Evolutionary conservation across 2,797 vertebrate species (phyloP).

Genomic region (Alfaro cultratus): DNA sequence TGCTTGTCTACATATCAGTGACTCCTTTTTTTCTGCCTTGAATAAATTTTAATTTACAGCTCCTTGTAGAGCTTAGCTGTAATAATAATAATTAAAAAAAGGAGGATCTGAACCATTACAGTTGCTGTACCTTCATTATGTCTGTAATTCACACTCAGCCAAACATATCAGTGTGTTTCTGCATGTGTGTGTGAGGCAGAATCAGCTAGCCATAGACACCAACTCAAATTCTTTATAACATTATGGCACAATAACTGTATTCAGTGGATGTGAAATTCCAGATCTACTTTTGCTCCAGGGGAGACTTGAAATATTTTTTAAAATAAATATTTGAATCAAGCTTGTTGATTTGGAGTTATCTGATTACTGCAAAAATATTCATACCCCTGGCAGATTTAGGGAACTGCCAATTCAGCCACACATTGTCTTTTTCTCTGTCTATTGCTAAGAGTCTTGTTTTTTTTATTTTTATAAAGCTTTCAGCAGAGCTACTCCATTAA

Average conservation of each 20-base stretch:
- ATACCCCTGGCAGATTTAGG: not conserved
- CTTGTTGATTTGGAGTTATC: not conserved
- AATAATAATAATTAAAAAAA: too few relatives aligned
- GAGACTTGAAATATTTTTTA: not conserved
- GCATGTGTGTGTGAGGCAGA: not conserved
- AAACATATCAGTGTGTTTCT: not conserved
- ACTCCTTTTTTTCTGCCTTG: not conserved
- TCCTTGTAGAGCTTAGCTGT: not conserved
- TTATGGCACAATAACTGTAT: not conserved
- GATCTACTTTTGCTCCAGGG: not conserved
- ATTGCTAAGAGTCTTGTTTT: too few relatives aligned
- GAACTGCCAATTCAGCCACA: too few relatives aligned
- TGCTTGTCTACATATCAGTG: not conserved
- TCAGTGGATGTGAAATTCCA: not conserved
- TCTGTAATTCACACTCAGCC: not conserved
- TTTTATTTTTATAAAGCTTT: too few relatives aligned
- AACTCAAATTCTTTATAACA: not conserved
- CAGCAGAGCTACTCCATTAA: too few relatives aligned
- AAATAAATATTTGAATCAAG: not conserved
- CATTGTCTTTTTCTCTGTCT: too few relatives aligned
- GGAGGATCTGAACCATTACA: not conserved
- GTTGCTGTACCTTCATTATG: not conserved
- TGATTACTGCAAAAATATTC: not conserved
- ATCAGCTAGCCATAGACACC: not conserved
- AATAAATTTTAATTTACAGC: not conserved